Percentiles rank a stretch among this genome's conserved stretches.
Evolutionary conservation across 1,140 invertebrate species (phyloP).

Genomic region (Lepidurus packardi): DNA sequence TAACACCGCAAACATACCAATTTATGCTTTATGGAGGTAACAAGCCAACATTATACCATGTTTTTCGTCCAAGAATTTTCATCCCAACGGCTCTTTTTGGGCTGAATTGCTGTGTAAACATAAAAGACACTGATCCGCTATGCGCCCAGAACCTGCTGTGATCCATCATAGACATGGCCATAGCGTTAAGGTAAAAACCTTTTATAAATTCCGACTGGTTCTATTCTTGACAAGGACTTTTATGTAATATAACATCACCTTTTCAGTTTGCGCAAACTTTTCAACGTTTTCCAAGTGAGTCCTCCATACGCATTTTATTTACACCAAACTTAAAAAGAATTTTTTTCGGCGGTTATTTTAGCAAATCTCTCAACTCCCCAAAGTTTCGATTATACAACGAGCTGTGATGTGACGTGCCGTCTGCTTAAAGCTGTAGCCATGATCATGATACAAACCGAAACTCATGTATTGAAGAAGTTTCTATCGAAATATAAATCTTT

Average conservation of each 20-base stretch:
- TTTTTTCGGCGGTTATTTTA: neutral
- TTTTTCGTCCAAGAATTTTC: too few relatives aligned
- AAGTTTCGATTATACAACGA: neutral
- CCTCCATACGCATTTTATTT: neutral
- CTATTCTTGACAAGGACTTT: neutral
- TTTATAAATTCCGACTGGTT: neutral
- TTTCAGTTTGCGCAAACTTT: neutral
- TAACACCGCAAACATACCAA: too few relatives aligned
- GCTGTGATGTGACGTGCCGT: too few relatives aligned
- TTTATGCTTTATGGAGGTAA: too few relatives aligned
- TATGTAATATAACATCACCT: neutral
- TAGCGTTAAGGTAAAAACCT: neutral
- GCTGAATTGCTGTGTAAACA: neutral
- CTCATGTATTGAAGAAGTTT: too few relatives aligned
- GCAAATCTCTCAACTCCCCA: neutral
- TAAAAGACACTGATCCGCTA: neutral
- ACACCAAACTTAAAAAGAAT: neutral
- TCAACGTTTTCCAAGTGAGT: neutral
- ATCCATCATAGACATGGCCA: neutral
- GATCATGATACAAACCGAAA: too few relatives aligned
- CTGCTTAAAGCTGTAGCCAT: too few relatives aligned
- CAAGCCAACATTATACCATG: too few relatives aligned
- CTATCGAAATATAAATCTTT: too few relatives aligned
- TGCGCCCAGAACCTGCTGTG: neutral
- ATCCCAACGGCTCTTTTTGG: neutral